phyloP scores from a whole-genome alignment of 2,888 invertebrate species.

The Mythimna vitellina region DNA sequence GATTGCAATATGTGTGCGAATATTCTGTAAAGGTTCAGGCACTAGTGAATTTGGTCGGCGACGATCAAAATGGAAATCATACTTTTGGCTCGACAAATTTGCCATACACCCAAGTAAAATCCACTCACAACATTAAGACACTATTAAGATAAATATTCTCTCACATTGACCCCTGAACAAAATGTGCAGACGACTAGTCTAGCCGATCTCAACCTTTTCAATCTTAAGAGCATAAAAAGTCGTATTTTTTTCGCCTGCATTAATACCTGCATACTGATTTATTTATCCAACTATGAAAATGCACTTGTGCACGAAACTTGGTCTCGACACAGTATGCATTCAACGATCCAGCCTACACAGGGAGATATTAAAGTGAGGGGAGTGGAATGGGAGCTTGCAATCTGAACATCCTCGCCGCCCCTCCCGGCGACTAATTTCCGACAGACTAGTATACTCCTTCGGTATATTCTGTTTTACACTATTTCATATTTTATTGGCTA shows the following conservation, averaged over 20 bases:
- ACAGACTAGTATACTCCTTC: conserved; percentile 77
- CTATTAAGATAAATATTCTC: conserved; percentile 37
- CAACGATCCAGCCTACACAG: conserved; percentile 77
- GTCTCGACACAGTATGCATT: conserved; percentile 74
- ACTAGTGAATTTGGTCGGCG: neutral
- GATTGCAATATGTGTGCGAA: conserved; percentile 18
- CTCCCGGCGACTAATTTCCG: conserved; percentile 89
- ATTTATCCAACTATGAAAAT: conserved; percentile 80
- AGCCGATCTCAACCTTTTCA: conserved; percentile 9
- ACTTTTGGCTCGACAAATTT: conserved; percentile 19
- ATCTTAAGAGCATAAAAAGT: conserved; percentile 34
- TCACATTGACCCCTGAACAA: conserved; percentile 24
- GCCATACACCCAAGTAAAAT: conserved; percentile 10
- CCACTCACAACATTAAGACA: conserved; percentile 32
- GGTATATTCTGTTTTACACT: conserved; percentile 73
- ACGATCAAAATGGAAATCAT: conserved; percentile 12
- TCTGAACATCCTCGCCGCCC: conserved; percentile 73
- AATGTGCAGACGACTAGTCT: conserved; percentile 21
- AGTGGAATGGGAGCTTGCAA: conserved; percentile 70
- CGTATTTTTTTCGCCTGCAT: conserved; percentile 32
- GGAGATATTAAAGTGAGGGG: conserved; percentile 75
- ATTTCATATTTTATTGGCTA: conserved; percentile 77
- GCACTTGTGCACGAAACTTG: conserved; percentile 81
- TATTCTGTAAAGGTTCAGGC: neutral
- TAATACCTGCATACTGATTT: conserved; percentile 68